Conservation (phyloP, 2,888 invertebrate species). For the Melikaiella ostensackeni region DNA sequence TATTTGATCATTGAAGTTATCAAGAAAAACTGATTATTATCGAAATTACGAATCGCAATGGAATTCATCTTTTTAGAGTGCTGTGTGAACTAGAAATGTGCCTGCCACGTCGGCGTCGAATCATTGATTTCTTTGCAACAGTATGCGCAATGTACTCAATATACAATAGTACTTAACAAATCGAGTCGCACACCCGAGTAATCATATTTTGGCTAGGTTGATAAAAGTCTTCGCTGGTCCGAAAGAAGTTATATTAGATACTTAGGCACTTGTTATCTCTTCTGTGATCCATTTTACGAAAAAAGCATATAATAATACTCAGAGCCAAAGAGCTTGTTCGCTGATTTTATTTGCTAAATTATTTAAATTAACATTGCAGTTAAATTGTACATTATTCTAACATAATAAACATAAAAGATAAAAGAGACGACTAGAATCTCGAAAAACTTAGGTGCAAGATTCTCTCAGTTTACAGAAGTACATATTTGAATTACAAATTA, state of each 20-base stretch:
- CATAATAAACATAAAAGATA: background rate
- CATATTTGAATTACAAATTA: background rate
- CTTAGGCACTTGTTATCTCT: conserved; percentile 76
- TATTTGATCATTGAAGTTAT: conserved; percentile 23
- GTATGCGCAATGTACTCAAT: conserved; percentile 29
- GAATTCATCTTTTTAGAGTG: conserved; percentile 12
- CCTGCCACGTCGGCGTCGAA: background rate
- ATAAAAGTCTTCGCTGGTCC: conserved; percentile 76
- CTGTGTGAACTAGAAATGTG: conserved; percentile 30
- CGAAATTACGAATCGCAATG: conserved; percentile 23
- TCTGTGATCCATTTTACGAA: conserved; percentile 65
- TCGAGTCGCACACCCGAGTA: conserved; percentile 49
- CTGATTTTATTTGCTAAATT: conserved; percentile 23
- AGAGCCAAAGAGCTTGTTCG: conserved; percentile 15
- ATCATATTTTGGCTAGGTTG: conserved; percentile 70
- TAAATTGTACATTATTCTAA: background rate
- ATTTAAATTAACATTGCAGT: background rate
- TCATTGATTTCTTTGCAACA: conserved; percentile 25
- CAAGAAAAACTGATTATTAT: conserved; percentile 8
- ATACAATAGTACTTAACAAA: conserved; percentile 36
- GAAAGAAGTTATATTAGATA: conserved; percentile 75
- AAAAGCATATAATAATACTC: conserved; percentile 24
- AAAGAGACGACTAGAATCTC: background rate
- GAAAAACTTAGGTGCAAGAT: background rate
- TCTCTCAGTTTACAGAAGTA: background rate